These are phyloP conservation scores for Camponotus floridanus DNA, from an alignment of 1,140 invertebrate species.

Conservation along the genomic window DNA sequence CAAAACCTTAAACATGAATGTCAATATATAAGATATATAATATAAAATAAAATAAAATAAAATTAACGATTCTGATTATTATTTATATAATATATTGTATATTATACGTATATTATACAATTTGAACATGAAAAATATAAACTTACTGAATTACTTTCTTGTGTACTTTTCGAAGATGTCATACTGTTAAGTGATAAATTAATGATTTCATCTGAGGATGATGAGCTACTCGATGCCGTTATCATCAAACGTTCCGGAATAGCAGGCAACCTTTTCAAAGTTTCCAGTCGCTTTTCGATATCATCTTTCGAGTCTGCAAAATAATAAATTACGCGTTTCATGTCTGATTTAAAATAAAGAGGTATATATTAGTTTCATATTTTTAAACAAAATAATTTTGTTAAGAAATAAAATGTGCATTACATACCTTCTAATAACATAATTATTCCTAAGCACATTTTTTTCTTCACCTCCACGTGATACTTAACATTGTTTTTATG, in stretches of 20 bases:
- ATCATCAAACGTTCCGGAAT: constrained; percentile 3
- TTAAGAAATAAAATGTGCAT: constrained; percentile 6
- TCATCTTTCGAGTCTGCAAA: constrained; percentile 18
- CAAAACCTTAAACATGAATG: constrained; percentile 5
- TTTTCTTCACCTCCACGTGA: background rate
- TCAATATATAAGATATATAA: constrained; percentile 6
- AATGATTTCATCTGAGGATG: constrained; percentile 10
- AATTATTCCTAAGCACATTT: constrained; percentile 11
- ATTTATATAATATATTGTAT: constrained; percentile 23
- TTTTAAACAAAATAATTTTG: constrained; percentile 5
- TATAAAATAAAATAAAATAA: no score
- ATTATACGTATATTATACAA: background rate
- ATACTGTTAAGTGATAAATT: background rate
- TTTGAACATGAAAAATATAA: constrained; percentile 3
- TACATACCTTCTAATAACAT: constrained; percentile 9
- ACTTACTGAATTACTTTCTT: constrained; percentile 14
- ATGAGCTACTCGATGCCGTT: background rate
- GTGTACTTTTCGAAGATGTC: constrained; percentile 11
- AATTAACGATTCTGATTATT: background rate
- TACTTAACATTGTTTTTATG: constrained; percentile 8
- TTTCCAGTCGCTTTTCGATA: constrained; percentile 4
- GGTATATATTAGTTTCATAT: constrained; percentile 3
- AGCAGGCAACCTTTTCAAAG: background rate
- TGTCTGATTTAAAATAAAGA: background rate
- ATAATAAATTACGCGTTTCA: constrained; percentile 5